Base-by-base conservation (phyloP, 35 echinoderm and acorn worm genomes). In the Diadema setosum region DNA sequence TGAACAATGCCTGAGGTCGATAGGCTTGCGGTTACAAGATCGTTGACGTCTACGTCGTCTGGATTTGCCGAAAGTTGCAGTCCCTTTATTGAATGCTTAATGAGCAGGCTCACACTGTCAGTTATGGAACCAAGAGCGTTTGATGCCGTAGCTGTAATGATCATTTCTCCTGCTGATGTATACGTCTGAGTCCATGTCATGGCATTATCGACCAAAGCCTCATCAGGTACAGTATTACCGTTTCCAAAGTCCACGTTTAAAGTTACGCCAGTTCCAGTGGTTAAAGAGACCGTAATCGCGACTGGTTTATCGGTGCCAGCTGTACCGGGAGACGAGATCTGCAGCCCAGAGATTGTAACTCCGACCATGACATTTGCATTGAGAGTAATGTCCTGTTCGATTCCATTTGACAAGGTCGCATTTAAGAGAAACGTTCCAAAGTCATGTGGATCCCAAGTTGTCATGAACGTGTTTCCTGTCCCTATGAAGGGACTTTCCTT, bases 191-290 rank as follows among this genome's bases (percentile, higher is more conserved):
- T 67, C 63, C 63, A 67, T 67, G 63, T 67, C 15, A 49, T 6
- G n/a, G 5, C 49, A 63, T 30, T 40, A 0, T 42, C 42, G 12
- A 48, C 33, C 20, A 30, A 39, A n/a, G 8, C 23, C 5, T 50
- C 8, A 16, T 46, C 18, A 15, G 85, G 20, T 12, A 50, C 35
- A 46, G 9, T 21, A 70, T 45, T 5, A 6, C 49, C 75, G n/a
- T 89, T 58, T 41, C 75, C 87, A 30, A 82, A 89, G 30, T 82
- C 87, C 27, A 89, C 49, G 45, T 37, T 58, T 9, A 89, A 56
- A 39, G 50, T 60, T 9, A 89, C 12, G 3, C 57, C 31, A 45
- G 49, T 89, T 12, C 87, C 87, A 21, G 21, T 37, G 26, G 33
- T 64, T 67, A 67, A 33, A 15, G 30, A 2, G 24, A 89, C 37